Evolutionary conservation across 1,140 invertebrate species (phyloP), one percentile per base, ranked within the genome.

Genomic region (Agraylea sexmaculata): DNA sequence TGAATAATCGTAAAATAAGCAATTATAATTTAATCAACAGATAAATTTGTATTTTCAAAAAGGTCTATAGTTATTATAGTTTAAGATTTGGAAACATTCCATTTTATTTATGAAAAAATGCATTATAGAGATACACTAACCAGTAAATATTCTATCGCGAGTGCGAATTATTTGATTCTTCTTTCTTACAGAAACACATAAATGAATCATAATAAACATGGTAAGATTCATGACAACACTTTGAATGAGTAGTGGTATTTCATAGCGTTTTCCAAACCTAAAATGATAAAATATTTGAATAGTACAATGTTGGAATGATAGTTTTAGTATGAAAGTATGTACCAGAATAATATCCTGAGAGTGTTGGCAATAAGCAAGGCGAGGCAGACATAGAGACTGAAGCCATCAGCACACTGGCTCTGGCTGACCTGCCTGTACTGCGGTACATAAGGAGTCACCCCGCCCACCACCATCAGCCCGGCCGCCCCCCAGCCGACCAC

Each of bases 241-340:
- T 73, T 99, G 95, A 37, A 93, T 73, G 40, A 99, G 72, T 46
- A 99, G 68, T 45, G 94, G 92, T 55, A 86, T 65, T 67, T 99
- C 93, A 74, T 91, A 99, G 47, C 77, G 80, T 66, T 91, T 92
- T 34, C 93, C 94, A 79, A 98, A 98, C 93, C 93, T 97, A 63
- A 37, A 73, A 73, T 33, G 31, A 12, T 30, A 27, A 8, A 27
- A 27, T 27, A 27, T 27, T n/a, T 8, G n/a, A 8, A 27, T 27
- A n/a, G 7, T 27, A 27, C 7, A n/a, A 37, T 37, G 3, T 37
- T 21, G 8, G 15, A 23, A 17, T 40, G 6, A 33, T 17, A 20
- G 36, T 15, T 17, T n/a, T 7, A 41, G 33, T 8, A 23, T 11
- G 41, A 16, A 22, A 20, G 46, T 45, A 72, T 77, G 74, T 71